phyloP scores from a whole-genome alignment of 1,140 invertebrate species.

The Camponotus pennsylvanicus region DNA sequence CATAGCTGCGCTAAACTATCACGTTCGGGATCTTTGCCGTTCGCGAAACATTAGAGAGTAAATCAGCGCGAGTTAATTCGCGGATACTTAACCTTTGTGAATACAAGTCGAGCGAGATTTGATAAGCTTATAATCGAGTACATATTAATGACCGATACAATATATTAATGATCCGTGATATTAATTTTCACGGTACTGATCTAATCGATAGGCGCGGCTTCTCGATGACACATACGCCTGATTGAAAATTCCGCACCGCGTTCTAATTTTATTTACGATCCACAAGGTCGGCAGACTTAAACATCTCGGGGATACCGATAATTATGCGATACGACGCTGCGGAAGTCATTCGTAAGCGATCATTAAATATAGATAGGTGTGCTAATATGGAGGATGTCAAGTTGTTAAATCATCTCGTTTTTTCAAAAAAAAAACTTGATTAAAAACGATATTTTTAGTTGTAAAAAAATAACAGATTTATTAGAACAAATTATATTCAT shows the following conservation, averaged over 20 bases:
- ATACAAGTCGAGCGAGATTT: constrained; percentile 2
- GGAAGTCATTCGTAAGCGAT: constrained; percentile 22
- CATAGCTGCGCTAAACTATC: constrained; percentile 24
- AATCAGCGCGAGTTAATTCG: not conserved
- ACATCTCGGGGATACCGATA: constrained; percentile 42
- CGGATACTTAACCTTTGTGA: constrained; percentile 24
- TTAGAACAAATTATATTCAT: not conserved
- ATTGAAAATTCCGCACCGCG: constrained; percentile 53
- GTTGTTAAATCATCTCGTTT: no score
- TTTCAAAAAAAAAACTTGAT: not conserved
- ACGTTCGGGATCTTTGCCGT: not conserved
- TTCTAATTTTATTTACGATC: constrained; percentile 41
- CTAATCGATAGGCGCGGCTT: constrained; percentile 15
- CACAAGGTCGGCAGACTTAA: constrained; percentile 61
- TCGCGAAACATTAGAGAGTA: not conserved
- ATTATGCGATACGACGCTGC: constrained; percentile 48
- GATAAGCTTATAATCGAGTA: constrained; percentile 10
- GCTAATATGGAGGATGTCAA: not conserved
- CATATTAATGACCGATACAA: not conserved
- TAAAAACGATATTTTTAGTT: not conserved
- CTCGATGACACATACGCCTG: constrained; percentile 19
- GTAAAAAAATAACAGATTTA: not conserved
- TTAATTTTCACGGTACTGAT: constrained; percentile 33
- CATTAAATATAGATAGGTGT: not conserved
- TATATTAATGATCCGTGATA: constrained; percentile 39